Base-by-base conservation (phyloP, 2,797 vertebrate genomes). In the Tolypeutes matacus region DNA sequence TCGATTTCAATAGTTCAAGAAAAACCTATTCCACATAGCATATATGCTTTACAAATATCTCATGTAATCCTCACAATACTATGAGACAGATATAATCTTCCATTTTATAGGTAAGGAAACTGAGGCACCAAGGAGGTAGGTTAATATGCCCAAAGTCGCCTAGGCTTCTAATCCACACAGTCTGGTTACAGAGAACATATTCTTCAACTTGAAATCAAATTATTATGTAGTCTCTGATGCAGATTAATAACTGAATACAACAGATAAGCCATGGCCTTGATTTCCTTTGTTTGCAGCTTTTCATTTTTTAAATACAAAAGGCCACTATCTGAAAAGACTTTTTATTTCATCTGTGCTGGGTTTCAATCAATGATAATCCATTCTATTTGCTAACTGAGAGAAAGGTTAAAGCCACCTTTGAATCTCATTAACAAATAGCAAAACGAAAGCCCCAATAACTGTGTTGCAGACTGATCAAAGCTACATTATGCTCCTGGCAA, bases 271-370 rank as follows among this genome's bases (percentile, higher is more conserved):
- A 67, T 7, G 13, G n/a, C 53, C 46, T 92, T 62, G 15, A 88
- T 76, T 91, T 86, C 58, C 14, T 84, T 93, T 90, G 84, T 92
- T 87, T 78, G 60, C 4, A 88, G 49, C 7, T 75, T 94, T 95
- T 93, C 62, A 56, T 60, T 87, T 94, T 58, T 76, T 56, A 42
- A 75, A 27, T 88, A 83, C 36, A 67, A 93, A 95, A 95, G 51
- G n/a, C 60, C 58, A 56, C 58, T 67, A 8, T 81, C 76, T 86
- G 46, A 86, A 95, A 85, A 88, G 67, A 31, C 46, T 56, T 82
- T 85, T 90, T 72, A 51, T 96, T 95, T 83, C 67, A 90, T 72
- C 72, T 73, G 17, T 76, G 78, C 12, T 93, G 70, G 21, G 23
- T 31, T 65, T 75, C 65, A 56, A n/a, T 70, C 80, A 87, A 83